Conservation (phyloP, 2,888 invertebrate genomes). For the Amiota mariae region DNA sequence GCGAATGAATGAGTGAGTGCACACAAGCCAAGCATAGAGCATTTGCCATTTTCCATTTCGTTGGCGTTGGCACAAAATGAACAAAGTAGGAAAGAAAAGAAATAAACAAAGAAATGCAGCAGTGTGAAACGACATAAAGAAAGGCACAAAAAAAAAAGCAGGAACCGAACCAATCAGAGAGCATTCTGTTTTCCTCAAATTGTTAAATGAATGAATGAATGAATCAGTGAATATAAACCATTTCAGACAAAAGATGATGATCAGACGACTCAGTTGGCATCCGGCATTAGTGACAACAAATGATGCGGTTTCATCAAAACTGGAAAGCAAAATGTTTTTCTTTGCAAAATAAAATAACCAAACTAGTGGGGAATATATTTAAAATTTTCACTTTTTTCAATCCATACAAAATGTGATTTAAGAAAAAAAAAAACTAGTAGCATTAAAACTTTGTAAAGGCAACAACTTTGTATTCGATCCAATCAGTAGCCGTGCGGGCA, state of each 20-base stretch:
- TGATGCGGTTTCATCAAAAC: no score
- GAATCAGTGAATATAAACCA: not conserved
- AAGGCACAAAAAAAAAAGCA: not conserved
- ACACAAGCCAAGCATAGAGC: not conserved
- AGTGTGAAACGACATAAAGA: not conserved
- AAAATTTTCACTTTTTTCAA: no score
- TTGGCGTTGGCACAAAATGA: constrained; percentile 1
- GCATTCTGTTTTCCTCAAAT: not conserved
- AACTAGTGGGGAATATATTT: no score
- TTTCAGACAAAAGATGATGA: no score
- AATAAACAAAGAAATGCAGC: not conserved
- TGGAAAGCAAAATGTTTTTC: no score
- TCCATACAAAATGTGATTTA: no score
- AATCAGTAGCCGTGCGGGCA: not conserved
- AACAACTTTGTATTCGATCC: no score
- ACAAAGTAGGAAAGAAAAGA: not conserved
- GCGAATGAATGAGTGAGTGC: not conserved
- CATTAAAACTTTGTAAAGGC: no score
- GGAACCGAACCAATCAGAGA: not conserved
- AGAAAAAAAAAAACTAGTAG: no score
- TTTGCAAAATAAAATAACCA: no score
- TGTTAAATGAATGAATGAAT: not conserved
- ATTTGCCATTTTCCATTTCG: constrained; percentile 1
- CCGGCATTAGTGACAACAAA: no score
- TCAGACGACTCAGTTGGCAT: no score